A percentile compares a stretch with the other conserved stretches of the same genome.
phyloP scores from a whole-genome alignment of 2,797 vertebrate species.

The Podarcis siculus region DNA sequence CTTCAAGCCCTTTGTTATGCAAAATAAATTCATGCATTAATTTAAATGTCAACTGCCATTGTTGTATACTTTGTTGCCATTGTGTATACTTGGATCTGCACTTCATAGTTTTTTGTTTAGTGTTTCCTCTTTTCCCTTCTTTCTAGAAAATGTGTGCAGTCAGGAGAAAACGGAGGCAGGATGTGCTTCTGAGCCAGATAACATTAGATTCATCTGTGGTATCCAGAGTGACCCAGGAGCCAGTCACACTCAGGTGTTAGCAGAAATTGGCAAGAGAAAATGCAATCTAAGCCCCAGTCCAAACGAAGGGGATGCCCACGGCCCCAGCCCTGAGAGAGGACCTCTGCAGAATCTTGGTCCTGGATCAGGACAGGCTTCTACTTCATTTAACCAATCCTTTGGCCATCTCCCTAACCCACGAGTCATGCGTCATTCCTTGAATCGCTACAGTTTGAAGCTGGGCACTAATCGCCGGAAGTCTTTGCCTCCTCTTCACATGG shows the following conservation, averaged over 20 bases:
- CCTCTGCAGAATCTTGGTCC: background rate
- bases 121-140: background rate
- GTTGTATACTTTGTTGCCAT: background rate
- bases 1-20: background rate
- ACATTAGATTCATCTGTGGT: background rate
- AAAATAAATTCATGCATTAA: background rate
- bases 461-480: slow-evolving; percentile 68
- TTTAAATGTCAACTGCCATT: background rate
- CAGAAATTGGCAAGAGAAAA: slow-evolving; percentile 13
- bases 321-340: background rate
- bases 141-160: slow-evolving; percentile 54
- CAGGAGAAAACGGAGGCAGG: slow-evolving; percentile 39
- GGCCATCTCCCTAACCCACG: background rate
- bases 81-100: background rate
- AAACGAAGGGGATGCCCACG: background rate
- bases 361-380: background rate
- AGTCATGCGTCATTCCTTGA: slow-evolving; percentile 69
- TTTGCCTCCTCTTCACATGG: slow-evolving; percentile 68
- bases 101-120: background rate
- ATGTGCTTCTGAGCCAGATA: slow-evolving; percentile 21
- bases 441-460: slow-evolving; percentile 72
- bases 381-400: slow-evolving; percentile 33
- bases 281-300: background rate
- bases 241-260: background rate
- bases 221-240: background rate